A percentile compares a stretch with the other conserved stretches of the same genome.
Conservation (phyloP, 2,888 invertebrate species). For the Linnaemya tessellans region DNA sequence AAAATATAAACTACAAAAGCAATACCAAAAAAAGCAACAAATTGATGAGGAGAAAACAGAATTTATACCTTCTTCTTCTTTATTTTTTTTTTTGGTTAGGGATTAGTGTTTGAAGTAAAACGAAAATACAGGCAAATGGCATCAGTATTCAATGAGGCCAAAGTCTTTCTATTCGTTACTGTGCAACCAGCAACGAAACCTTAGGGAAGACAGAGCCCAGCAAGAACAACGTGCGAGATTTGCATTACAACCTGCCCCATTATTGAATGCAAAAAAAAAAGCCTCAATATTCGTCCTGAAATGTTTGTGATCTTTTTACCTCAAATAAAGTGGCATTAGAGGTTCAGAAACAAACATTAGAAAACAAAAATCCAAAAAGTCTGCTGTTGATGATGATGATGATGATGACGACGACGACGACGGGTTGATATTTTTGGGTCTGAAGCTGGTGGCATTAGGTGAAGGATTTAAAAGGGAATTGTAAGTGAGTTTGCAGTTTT, state of each 20-base stretch:
- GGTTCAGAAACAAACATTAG: conserved; percentile 35
- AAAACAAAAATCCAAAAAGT: conserved; percentile 35
- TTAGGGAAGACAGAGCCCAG: neutral
- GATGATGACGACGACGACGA: conserved; percentile 12
- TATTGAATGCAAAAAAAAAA: conserved; percentile 53
- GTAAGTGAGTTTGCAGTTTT: conserved; percentile 13
- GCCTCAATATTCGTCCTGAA: conserved; percentile 42
- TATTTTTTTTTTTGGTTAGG: conserved; percentile 28
- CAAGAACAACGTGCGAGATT: conserved; percentile 53
- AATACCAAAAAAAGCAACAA: conserved; percentile 1
- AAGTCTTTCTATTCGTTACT: conserved; percentile 23
- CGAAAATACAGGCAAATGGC: conserved; percentile 26
- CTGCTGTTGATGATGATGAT: conserved; percentile 29
- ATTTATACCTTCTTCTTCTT: neutral
- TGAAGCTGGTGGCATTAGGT: conserved; percentile 36
- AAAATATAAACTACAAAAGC: conserved; percentile 26
- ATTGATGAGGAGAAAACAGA: conserved; percentile 32
- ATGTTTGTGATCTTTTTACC: conserved; percentile 56
- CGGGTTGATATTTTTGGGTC: conserved; percentile 2
- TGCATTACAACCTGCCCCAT: conserved; percentile 64
- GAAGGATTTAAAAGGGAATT: conserved; percentile 4
- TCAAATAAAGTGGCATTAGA: conserved; percentile 65
- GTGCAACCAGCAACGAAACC: conserved; percentile 5
- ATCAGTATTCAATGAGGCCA: conserved; percentile 62
- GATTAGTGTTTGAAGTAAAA: conserved; percentile 15